These are phyloP conservation scores for Coenobita brevimanus DNA, from an alignment of 1,140 invertebrate species.

Conservation along the genomic window DNA sequence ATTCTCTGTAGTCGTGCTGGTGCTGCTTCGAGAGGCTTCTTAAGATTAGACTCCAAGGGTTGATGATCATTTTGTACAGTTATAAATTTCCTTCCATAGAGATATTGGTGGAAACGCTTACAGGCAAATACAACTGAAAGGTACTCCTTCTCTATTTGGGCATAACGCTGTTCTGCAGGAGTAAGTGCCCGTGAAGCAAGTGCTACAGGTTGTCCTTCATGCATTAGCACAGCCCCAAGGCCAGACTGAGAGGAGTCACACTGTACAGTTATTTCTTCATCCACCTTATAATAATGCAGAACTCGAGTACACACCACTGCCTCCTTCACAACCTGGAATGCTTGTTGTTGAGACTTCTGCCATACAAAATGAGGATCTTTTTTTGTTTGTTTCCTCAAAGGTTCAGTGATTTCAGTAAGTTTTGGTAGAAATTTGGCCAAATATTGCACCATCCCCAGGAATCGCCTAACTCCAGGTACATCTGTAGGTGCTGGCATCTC, in stretches of 20 bases:
- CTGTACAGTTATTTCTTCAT: constrained; percentile 41
- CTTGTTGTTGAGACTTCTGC: not conserved
- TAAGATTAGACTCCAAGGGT: constrained; percentile 72
- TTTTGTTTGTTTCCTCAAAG: not conserved
- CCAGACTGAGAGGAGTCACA: constrained; percentile 73
- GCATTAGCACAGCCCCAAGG: constrained; percentile 73
- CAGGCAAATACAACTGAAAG: constrained; percentile 72
- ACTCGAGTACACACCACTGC: not conserved
- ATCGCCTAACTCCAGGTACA: not conserved
- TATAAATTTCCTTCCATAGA: constrained; percentile 72
- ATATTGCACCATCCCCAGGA: not conserved
- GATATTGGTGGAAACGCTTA: constrained; percentile 73
- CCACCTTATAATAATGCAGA: constrained; percentile 65
- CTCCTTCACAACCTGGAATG: not conserved
- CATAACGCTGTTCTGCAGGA: constrained; percentile 71
- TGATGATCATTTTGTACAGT: constrained; percentile 72
- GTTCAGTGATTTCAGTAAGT: not conserved
- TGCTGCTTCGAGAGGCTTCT: constrained; percentile 73
- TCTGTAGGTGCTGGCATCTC: not conserved
- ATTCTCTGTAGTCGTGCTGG: constrained; percentile 74
- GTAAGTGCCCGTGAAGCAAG: constrained; percentile 73
- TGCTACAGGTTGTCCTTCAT: constrained; percentile 72
- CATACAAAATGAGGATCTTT: not conserved
- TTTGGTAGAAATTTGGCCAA: constrained; percentile 2
- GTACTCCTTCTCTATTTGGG: constrained; percentile 75